phyloP scores from a whole-genome alignment of 2,797 vertebrate species.

The Myripristis jacobus region DNA sequence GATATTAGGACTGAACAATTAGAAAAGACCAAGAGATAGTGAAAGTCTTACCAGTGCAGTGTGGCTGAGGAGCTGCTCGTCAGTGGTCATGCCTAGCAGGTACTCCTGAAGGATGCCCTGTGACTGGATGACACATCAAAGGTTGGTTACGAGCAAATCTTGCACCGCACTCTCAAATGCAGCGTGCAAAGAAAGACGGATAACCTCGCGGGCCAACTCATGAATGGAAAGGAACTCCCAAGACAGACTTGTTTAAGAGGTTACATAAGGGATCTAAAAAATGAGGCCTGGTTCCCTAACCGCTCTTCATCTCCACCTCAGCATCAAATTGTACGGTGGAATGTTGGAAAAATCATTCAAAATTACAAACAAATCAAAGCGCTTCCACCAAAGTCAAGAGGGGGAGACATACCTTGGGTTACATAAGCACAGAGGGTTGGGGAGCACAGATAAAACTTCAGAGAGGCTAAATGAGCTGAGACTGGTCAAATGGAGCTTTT shows the following conservation, averaged over 20 bases:
- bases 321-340: constrained; percentile 34
- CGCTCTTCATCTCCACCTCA: constrained; percentile 42
- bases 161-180: not conserved
- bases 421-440: constrained; percentile 38
- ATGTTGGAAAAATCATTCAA: constrained; percentile 47
- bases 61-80: constrained; percentile 92
- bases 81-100: constrained; percentile 94
- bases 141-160: not conserved
- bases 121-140: constrained; percentile 82
- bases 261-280: constrained; percentile 41
- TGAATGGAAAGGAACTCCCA: constrained; percentile 10
- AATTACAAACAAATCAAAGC: constrained; percentile 52
- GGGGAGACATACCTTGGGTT: constrained; percentile 39
- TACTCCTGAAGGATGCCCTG: constrained; percentile 93
- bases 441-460: constrained; percentile 57
- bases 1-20: not conserved
- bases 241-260: constrained; percentile 10
- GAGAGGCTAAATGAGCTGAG: constrained; percentile 64
- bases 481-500: constrained; percentile 60
- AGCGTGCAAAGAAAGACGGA: constrained; percentile 8
- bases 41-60: constrained; percentile 88
- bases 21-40: not conserved
- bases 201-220: constrained; percentile 16
- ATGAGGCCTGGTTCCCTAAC: constrained; percentile 45
- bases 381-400: constrained; percentile 37